phyloP scores from a whole-genome alignment of 1,140 invertebrate species.

The Formica selysi region DNA sequence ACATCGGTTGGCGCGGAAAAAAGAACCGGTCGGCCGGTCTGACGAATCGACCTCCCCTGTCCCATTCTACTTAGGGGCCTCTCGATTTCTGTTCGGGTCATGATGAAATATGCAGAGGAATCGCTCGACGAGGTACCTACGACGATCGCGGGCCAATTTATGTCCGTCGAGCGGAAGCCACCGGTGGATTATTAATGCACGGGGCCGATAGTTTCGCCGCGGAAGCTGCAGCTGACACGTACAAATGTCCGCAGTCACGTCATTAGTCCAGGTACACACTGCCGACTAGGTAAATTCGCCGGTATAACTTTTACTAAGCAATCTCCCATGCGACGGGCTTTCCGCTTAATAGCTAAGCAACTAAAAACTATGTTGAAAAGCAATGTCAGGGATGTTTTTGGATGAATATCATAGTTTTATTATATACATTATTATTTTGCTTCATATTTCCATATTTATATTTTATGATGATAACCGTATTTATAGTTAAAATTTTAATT shows the following conservation, averaged over 20 bases:
- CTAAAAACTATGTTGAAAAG: no score
- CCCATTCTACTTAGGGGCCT: slow-evolving; percentile 64
- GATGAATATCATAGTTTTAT: neutral
- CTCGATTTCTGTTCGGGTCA: slow-evolving; percentile 74
- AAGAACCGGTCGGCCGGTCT: slow-evolving; percentile 19
- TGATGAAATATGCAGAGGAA: slow-evolving; percentile 73
- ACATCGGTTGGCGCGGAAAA: slow-evolving; percentile 30
- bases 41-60: slow-evolving; percentile 47
- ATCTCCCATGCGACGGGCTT: neutral
- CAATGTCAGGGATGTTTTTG: no score
- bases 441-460: neutral
- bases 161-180: slow-evolving; percentile 78
- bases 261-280: slow-evolving; percentile 82
- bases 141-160: slow-evolving; percentile 79
- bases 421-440: neutral
- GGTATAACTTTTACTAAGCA: slow-evolving; percentile 61
- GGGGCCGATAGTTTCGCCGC: slow-evolving; percentile 82
- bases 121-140: slow-evolving; percentile 63
- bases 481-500: slow-evolving; percentile 8
- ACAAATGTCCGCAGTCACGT: slow-evolving; percentile 83
- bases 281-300: slow-evolving; percentile 49
- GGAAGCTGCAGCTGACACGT: slow-evolving; percentile 83
- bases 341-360: no score
- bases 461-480: neutral
- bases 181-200: slow-evolving; percentile 84